Conservation (phyloP, 2,888 invertebrate genomes). For the Caenorhabditis sp. region DNA sequence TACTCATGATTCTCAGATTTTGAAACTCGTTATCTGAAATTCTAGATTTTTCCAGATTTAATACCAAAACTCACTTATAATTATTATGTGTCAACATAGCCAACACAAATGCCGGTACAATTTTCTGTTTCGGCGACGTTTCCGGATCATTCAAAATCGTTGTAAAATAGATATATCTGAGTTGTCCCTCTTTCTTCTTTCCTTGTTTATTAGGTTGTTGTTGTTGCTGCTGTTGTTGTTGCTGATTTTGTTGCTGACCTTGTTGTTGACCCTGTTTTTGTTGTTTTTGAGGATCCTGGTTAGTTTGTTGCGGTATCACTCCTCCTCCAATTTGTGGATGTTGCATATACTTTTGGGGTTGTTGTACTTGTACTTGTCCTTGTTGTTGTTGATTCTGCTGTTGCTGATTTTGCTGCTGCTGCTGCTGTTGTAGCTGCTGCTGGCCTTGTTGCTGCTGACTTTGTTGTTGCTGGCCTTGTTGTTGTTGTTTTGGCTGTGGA, state of each 20-base stretch:
- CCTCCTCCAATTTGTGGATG: too few species aligned
- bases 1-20: too few species aligned
- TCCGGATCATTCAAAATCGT: conserved; percentile 86
- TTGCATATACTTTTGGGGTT: too few species aligned
- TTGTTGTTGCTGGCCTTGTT: conserved; percentile 10
- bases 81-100: conserved; percentile 91
- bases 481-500: conserved; percentile 9
- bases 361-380: conserved; percentile 3
- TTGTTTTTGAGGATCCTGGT: too few species aligned
- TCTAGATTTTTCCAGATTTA: too few species aligned
- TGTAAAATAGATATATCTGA: conserved; percentile 77
- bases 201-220: conserved; percentile 6
- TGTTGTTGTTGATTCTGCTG: neutral
- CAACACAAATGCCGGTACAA: conserved; percentile 91
- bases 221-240: conserved; percentile 2
- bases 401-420: neutral
- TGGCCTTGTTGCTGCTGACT: conserved; percentile 6
- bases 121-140: conserved; percentile 85
- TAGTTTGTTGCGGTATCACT: too few species aligned
- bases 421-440: neutral
- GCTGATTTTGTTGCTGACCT: neutral
- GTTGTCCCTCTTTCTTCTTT: conserved; percentile 13
- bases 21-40: neutral
- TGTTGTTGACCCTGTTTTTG: too few species aligned
- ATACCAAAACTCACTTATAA: conserved; percentile 37